Percentiles rank a stretch among this genome's conserved stretches.
Conservation (phyloP, 1,140 invertebrate genomes). For the Apis laboriosa region DNA sequence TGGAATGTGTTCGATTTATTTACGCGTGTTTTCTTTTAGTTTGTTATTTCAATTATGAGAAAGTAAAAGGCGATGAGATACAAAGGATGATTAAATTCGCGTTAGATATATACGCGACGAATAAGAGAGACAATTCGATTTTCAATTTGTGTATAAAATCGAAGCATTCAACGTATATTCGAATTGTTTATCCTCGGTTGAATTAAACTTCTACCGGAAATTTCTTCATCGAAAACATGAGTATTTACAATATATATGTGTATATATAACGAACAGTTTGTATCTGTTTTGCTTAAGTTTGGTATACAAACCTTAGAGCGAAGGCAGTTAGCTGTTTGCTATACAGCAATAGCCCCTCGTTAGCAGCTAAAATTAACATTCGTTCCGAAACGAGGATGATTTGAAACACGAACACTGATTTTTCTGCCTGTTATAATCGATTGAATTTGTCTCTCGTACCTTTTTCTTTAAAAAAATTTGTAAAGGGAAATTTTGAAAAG, state of each 20-base stretch:
- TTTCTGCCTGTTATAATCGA: too few relatives aligned
- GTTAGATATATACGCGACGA: not conserved
- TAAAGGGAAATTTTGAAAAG: not conserved
- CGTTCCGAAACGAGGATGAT: not conserved
- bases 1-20: not conserved
- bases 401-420: too few relatives aligned
- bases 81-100: too few relatives aligned
- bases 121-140: not conserved
- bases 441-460: too few relatives aligned
- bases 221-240: conserved; percentile 62
- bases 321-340: conserved; percentile 73
- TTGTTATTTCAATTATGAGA: too few relatives aligned
- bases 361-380: conserved; percentile 59
- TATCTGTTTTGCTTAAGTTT: conserved; percentile 63
- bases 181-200: conserved; percentile 63
- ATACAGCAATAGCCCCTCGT: conserved; percentile 55
- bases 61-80: too few relatives aligned
- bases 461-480: too few relatives aligned
- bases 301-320: conserved; percentile 57
- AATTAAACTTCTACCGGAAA: conserved; percentile 76
- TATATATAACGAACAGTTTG: conserved; percentile 50
- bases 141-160: conserved; percentile 33
- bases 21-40: not conserved
- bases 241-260: conserved; percentile 58
- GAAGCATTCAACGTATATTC: conserved; percentile 75